These are phyloP conservation scores for Willisornis vidua DNA, from an alignment of 2,113 vertebrate genomes.

Conservation along the genomic window DNA sequence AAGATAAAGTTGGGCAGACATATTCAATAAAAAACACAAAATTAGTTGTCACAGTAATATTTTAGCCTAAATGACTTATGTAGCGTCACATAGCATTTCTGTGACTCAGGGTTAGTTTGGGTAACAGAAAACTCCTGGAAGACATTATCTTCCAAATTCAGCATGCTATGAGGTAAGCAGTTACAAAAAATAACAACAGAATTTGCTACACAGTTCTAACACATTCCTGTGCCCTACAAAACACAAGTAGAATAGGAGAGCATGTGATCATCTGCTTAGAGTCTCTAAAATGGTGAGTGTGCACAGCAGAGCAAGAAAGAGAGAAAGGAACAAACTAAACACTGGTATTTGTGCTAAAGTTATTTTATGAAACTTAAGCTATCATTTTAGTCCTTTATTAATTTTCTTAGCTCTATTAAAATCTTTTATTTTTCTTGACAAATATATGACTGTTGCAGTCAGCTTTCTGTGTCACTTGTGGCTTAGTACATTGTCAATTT, in stretches of 20 bases:
- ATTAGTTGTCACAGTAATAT: not conserved
- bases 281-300: not conserved
- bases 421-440: not conserved
- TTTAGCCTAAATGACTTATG: not conserved
- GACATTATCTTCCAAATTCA: not conserved
- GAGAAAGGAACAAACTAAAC: not conserved
- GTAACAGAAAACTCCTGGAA: not conserved
- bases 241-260: not conserved
- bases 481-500: too few species aligned
- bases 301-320: not conserved
- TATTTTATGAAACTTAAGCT: not conserved
- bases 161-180: not conserved
- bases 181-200: not conserved
- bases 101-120: not conserved
- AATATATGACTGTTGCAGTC: rapidly evolving
- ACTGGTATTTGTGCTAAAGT: not conserved
- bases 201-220: not conserved
- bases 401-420: not conserved
- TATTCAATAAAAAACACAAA: not conserved
- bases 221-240: not conserved
- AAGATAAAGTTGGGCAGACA: constrained; percentile 10
- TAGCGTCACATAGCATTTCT: not conserved
- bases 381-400: not conserved
- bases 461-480: not conserved
- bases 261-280: not conserved